A percentile compares a stretch with the other conserved stretches of the same genome.
Conservation (phyloP, 2,113 vertebrate genomes). For the Lepus europaeus region DNA sequence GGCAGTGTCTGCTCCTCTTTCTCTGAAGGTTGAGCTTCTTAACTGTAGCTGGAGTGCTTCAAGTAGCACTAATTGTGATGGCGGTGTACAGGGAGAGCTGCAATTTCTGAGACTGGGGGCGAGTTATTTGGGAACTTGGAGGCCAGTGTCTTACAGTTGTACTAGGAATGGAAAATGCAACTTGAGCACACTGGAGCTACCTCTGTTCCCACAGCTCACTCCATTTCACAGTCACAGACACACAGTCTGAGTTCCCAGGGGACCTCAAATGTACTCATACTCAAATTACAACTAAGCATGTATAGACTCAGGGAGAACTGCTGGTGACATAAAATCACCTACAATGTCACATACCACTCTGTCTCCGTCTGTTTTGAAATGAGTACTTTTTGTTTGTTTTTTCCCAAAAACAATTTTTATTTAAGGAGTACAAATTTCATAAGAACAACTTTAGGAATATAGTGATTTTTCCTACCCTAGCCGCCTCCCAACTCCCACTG, state of each 20-base stretch:
- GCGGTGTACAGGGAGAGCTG: background rate
- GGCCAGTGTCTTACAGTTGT: background rate
- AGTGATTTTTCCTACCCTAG: too few species aligned
- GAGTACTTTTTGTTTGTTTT: too few species aligned
- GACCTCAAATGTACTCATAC: background rate
- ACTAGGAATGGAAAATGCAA: constrained; percentile 18
- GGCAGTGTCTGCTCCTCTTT: constrained; percentile 18
- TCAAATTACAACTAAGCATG: background rate
- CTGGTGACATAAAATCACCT: background rate
- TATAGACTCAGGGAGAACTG: background rate
- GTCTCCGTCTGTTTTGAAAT: background rate
- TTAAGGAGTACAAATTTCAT: too few species aligned
- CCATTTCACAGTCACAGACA: background rate
- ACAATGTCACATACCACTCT: background rate
- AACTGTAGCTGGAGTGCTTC: background rate
- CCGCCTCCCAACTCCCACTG: too few species aligned
- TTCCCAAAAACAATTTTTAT: too few species aligned
- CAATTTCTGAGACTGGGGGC: background rate
- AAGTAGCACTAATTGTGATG: constrained; percentile 33
- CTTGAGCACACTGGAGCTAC: background rate
- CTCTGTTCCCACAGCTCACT: background rate
- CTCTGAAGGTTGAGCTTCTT: constrained; percentile 46
- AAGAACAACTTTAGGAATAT: too few species aligned
- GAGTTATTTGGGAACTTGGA: constrained; percentile 15
- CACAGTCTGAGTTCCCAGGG: background rate